Evolutionary conservation across 1,140 invertebrate genomes (phyloP), one percentile per base, ranked within the genome.

Genomic region (Aphaenogaster ashmeadi): DNA sequence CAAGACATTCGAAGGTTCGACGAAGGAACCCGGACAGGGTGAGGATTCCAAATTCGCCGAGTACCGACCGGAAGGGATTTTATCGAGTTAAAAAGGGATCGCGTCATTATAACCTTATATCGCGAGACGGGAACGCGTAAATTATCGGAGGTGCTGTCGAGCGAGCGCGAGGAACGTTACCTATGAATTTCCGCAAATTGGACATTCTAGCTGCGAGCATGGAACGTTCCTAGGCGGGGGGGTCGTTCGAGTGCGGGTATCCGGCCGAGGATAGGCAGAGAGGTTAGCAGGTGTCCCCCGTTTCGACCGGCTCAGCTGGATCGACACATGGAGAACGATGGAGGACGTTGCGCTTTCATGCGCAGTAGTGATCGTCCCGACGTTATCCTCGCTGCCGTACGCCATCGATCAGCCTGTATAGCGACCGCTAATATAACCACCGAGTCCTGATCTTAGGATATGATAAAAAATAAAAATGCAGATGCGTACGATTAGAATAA

Each of bases 101-200:
- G 52, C 27, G 18, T 79, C 13, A 2, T 3, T 41, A 54, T 83
- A 71, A 54, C 21, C 18, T 64, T 54, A 15, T 47, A 58, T 33
- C 52, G 44, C 15, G 15, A 72, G 15, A 74, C 33, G 8, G 44
- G 21, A 11, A 33, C 8, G n/a, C 36, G n/a, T 62, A n/a, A 62
- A 41, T 66, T 11, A 18, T 27, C 44, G 47, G 47, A 3, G 6
- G 9, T 15, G 15, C 1, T 4, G 21, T 3, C 5, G 8, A 50
- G 3, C 15, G 44, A 54, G 9, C 0, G 52, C 9, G 27, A 71
- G 69, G 71, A 4, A 47, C 3, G 36, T 94, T 95, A 95, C 95
- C 95, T 94, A 95, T 95, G 87, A 95, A 95, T 92, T 95, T 95
- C 72, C 95, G 93, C 90, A 95, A 93, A 93, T 95, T 95, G 60